Evolutionary conservation across 2,113 vertebrate species (phyloP).

Genomic region (Apeltes quadracus): DNA sequence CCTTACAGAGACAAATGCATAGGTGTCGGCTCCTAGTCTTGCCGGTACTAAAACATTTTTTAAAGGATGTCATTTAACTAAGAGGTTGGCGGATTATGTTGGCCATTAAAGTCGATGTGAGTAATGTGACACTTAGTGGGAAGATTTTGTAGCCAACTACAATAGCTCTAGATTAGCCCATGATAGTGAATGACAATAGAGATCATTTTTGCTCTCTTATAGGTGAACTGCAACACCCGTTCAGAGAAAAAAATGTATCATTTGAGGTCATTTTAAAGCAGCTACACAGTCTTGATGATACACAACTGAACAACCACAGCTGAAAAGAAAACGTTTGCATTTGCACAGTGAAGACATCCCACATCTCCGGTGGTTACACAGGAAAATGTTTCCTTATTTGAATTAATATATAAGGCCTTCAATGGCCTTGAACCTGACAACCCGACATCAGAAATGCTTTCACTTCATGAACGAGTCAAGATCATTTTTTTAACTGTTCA

Average conservation of each 20-base stretch:
- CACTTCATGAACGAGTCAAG: neutral
- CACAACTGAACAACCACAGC: neutral
- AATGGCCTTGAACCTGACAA: neutral
- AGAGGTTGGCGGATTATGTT: neutral
- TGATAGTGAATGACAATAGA: neutral
- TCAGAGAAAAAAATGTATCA: neutral
- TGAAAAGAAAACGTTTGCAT: neutral
- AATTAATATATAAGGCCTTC: neutral
- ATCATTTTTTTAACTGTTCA: neutral
- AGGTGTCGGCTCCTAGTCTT: neutral
- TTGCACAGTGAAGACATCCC: neutral
- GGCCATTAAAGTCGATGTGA: neutral
- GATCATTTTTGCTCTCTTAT: neutral
- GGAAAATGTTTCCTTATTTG: neutral
- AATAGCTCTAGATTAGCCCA: neutral
- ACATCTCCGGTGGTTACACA: neutral
- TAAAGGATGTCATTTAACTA: neutral
- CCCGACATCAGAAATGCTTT: neutral
- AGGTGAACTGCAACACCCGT: neutral
- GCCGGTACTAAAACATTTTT: neutral
- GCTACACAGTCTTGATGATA: neutral
- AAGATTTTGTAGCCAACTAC: neutral
- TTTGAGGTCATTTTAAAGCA: neutral
- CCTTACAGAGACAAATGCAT: neutral
- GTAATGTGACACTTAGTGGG: neutral